Percentiles rank a stretch among this genome's conserved stretches.
Conservation (phyloP, 1,140 invertebrate genomes). For the Zaprionus vittiger region DNA sequence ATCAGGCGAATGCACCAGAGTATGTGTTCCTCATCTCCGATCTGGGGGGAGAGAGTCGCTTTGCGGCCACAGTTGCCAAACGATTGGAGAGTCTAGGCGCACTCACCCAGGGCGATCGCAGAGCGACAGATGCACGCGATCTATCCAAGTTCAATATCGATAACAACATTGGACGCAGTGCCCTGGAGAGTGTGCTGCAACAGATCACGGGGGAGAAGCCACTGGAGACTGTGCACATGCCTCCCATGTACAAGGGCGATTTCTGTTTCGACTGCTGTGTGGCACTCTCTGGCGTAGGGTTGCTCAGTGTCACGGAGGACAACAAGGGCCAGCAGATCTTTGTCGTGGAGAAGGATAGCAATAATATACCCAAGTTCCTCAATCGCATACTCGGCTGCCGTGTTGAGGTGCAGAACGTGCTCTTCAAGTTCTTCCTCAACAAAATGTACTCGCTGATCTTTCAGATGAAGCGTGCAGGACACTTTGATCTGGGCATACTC, state of each 20-base stretch:
- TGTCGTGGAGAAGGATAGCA: constrained; percentile 97
- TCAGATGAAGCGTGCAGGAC: constrained; percentile 91
- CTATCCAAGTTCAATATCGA: constrained; percentile 99
- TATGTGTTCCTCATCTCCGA: constrained; percentile 99
- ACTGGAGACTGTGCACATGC: constrained; percentile 42
- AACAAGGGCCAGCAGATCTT: constrained; percentile 87
- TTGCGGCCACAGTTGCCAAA: constrained; percentile 97
- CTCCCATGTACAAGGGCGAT: constrained; percentile 90
- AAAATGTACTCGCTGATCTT: constrained; percentile 93
- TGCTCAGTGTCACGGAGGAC: constrained; percentile 94
- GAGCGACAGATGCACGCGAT: constrained; percentile 98
- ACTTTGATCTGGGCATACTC: constrained; percentile 95
- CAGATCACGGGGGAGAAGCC: constrained; percentile 89
- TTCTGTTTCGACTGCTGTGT: constrained; percentile 96
- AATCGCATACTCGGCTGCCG: constrained; percentile 99
- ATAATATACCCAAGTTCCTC: constrained; percentile 99
- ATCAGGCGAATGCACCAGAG: constrained; percentile 97
- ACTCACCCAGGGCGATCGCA: constrained; percentile 97
- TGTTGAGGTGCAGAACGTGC: constrained; percentile 96
- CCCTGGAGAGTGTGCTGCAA: constrained; percentile 97
- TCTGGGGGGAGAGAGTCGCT: constrained; percentile 97
- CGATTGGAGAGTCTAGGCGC: constrained; percentile 97
- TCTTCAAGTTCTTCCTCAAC: constrained; percentile 99
- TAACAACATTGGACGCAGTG: constrained; percentile 96
- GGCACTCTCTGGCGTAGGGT: constrained; percentile 95